Evolutionary conservation across 1,140 invertebrate species (phyloP), one percentile per base, ranked within the genome.

Genomic region (Drosophila trapezifrons): DNA sequence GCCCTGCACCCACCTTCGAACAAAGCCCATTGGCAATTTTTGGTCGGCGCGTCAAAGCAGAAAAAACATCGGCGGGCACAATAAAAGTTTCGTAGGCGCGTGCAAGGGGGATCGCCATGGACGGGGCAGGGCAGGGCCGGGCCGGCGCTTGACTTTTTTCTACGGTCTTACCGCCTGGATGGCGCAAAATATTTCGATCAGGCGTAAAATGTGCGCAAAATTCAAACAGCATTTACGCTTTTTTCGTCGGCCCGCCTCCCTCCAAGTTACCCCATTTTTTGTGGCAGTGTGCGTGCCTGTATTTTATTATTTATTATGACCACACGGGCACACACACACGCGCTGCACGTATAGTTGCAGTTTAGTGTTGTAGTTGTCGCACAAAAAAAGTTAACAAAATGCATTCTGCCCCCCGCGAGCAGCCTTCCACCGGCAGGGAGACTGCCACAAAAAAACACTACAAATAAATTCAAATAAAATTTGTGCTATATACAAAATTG

Each of bases 131-230:
- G 29, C 45, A 12, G 45, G 43, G 29, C 45, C 45, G 13, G 46
- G 60, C 37, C 43, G 52, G 54, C 56, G 59, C 60, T 67, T 77
- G 77, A 65, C 67, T 84, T 84, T 89, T 83, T 87, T 90, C 66
- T 75, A 71, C 70, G 49, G 76, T 15, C 51, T 45, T 55, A 46
- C 35, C 66, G 67, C 52, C 69, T 18, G 66, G 66, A 49, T 70
- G 74, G 78, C 75, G 79, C 72, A 87, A 83, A 87, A 83, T 89
- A 84, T 87, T 87, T 89, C 84, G 84, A 87, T 87, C 85, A 87
- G 85, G 84, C 84, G 84, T 89, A 87, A 87, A 87, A 89, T 87
- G 84, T 87, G 84, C 84, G 85, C 84, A 89, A 90, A 87, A 90
- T 89, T 87, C 83, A 87, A 72, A 73, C 79, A 73, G 76, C 55